These are phyloP conservation scores for Octopus sinensis DNA, from an alignment of 1,140 invertebrate genomes.

Conservation along the genomic window DNA sequence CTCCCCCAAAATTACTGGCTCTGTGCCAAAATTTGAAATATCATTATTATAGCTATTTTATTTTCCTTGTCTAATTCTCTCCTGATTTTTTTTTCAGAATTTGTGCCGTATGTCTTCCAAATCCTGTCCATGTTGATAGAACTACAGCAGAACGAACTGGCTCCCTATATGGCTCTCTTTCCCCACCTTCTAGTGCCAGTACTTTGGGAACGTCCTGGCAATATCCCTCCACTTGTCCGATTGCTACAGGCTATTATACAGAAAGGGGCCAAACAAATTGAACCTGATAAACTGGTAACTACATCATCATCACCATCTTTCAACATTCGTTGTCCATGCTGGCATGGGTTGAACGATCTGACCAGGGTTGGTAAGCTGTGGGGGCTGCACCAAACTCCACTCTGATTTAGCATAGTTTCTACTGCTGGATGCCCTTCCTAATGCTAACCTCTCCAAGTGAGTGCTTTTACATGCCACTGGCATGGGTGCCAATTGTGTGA, in stretches of 20 bases:
- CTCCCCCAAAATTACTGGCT: too few species aligned
- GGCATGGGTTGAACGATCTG: too few species aligned
- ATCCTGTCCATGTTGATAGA: constrained; percentile 88
- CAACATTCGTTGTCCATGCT: too few species aligned
- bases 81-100: constrained; percentile 67
- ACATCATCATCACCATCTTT: background rate
- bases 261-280: constrained; percentile 71
- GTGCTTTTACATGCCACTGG: too few species aligned
- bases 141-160: constrained; percentile 66
- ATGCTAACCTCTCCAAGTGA: too few species aligned
- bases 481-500: too few species aligned
- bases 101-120: constrained; percentile 97
- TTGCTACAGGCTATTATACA: constrained; percentile 82
- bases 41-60: too few species aligned
- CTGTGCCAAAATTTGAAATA: too few species aligned
- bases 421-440: too few species aligned
- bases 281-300: constrained; percentile 61
- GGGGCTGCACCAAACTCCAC: too few species aligned
- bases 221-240: constrained; percentile 85
- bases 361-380: too few species aligned
- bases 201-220: constrained; percentile 87
- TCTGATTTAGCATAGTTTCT: too few species aligned
- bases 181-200: constrained; percentile 81
- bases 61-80: background rate
- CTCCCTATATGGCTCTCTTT: constrained; percentile 84